Percentiles rank a stretch among this genome's conserved stretches.
These are phyloP conservation scores for Macaria notata DNA, from an alignment of 2,888 invertebrate species.

Conservation along the genomic window DNA sequence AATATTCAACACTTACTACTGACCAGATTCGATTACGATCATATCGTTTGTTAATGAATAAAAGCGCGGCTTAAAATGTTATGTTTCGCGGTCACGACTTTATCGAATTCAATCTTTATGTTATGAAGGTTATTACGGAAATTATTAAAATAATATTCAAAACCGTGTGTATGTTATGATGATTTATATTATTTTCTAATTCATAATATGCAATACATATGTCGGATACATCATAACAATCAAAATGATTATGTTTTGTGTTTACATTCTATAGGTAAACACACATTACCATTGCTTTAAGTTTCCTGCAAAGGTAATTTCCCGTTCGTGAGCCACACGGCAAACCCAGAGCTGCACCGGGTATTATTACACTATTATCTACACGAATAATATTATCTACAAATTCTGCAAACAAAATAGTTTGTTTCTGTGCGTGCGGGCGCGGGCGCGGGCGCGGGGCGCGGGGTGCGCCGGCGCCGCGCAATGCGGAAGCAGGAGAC, in stretches of 20 bases:
- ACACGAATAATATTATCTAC: constrained; percentile 35
- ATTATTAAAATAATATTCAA: constrained; percentile 7
- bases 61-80: constrained; percentile 2
- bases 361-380: constrained; percentile 30
- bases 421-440: constrained; percentile 37
- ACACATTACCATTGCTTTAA: neutral
- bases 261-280: neutral
- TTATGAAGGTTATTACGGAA: constrained; percentile 8
- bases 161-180: neutral
- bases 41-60: constrained; percentile 16
- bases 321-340: constrained; percentile 13
- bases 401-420: constrained; percentile 46
- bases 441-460: constrained; percentile 13
- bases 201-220: no score
- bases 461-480: constrained; percentile 36
- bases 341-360: constrained; percentile 13
- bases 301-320: constrained; percentile 8
- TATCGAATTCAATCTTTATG: constrained; percentile 14
- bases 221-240: no score
- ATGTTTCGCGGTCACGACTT: constrained; percentile 9
- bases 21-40: constrained; percentile 20
- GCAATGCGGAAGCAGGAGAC: constrained; percentile 59
- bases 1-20: no score
- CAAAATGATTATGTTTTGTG: neutral
- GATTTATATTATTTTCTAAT: no score